Conservation (phyloP, 64 coral and sea anemone species). For the Cladopsammia gracilis region DNA sequence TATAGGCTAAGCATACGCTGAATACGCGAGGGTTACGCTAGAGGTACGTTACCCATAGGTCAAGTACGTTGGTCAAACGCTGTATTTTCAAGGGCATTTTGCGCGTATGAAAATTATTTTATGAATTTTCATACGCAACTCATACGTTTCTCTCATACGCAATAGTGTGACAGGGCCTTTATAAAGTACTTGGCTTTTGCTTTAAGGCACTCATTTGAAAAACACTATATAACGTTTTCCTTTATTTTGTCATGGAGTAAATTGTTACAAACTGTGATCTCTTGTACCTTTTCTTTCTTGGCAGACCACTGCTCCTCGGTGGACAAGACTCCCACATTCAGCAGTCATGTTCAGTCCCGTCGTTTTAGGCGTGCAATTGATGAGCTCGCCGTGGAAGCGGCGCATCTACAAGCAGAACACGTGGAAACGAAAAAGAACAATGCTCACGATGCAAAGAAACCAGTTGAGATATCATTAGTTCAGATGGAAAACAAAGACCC, state of each 20-base stretch:
- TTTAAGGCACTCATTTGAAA: no score
- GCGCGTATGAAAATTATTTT: no score
- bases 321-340: constrained; percentile 56
- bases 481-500: background rate
- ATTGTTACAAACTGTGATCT: background rate
- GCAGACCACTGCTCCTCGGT: constrained; percentile 39
- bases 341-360: constrained; percentile 11
- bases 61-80: no score
- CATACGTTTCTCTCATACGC: no score
- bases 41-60: no score
- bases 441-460: background rate
- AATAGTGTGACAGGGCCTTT: no score
- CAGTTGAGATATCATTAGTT: background rate
- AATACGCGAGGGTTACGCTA: no score
- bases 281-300: background rate
- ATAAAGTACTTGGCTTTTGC: no score
- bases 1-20: no score
- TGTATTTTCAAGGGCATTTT: no score
- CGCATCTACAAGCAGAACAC: background rate
- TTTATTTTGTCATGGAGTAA: background rate
- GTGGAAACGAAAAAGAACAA: background rate
- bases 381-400: background rate
- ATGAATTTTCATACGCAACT: no score
- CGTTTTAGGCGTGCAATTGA: constrained; percentile 27
- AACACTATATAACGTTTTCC: background rate